Conservation (phyloP, 1,140 invertebrate genomes). For the Bombus balteatus region DNA sequence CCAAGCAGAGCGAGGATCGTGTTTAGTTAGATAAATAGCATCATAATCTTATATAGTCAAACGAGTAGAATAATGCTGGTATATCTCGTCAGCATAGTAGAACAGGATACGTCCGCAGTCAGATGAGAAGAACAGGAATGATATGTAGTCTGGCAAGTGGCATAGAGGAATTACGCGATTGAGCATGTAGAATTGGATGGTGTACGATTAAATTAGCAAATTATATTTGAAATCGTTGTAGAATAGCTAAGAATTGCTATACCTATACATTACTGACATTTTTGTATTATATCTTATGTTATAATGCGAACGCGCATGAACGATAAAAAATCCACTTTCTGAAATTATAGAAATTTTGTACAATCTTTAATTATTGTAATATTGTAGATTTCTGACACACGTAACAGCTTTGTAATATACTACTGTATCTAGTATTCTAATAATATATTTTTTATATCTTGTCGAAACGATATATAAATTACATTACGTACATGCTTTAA, state of each 20-base stretch:
- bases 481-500: rapidly evolving
- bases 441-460: too few species aligned
- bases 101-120: not conserved
- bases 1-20: not conserved
- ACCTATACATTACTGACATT: not conserved
- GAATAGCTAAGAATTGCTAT: not conserved
- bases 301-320: too few species aligned
- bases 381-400: too few species aligned
- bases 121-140: too few species aligned
- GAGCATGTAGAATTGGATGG: not conserved
- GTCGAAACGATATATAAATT: not conserved
- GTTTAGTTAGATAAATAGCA: not conserved
- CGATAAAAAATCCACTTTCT: too few species aligned
- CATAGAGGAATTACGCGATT: not conserved
- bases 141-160: not conserved
- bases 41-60: not conserved
- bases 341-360: too few species aligned
- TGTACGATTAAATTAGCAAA: not conserved
- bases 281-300: not conserved
- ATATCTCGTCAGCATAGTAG: not conserved
- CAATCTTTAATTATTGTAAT: too few species aligned
- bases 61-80: not conserved
- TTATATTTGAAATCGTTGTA: too few species aligned
- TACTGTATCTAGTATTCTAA: too few species aligned
- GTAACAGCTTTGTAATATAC: too few species aligned